Conservation (phyloP, 1,140 invertebrate genomes). For the Choristoneura fumiferana region DNA sequence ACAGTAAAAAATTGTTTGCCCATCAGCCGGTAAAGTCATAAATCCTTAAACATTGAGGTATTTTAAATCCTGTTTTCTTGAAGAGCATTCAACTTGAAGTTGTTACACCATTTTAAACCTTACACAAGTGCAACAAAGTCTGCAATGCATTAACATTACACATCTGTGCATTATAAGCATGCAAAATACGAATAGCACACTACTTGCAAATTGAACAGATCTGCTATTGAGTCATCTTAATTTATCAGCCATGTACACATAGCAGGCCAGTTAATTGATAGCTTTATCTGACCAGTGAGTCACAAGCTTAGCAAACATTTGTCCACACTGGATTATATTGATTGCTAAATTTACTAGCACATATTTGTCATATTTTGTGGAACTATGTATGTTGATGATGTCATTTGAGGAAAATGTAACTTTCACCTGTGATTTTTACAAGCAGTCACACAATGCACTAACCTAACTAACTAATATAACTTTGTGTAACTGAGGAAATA, state of each 20-base stretch:
- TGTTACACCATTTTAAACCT: not conserved
- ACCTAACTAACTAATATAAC: no score
- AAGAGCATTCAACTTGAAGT: no score
- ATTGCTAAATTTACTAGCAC: not conserved
- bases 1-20: no score
- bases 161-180: slow-evolving; percentile 4
- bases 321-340: not conserved
- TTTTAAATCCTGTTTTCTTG: no score
- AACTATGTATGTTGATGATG: slow-evolving; percentile 15
- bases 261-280: slow-evolving; percentile 12
- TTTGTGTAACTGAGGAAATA: no score
- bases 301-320: slow-evolving; percentile 4
- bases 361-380: slow-evolving; percentile 9
- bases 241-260: slow-evolving; percentile 13
- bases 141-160: not conserved
- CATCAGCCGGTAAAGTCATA: no score
- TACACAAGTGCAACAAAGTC: not conserved
- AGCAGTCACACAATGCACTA: no score
- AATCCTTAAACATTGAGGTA: no score
- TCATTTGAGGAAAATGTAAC: slow-evolving; percentile 21
- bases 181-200: slow-evolving; percentile 7
- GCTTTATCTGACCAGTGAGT: slow-evolving; percentile 13
- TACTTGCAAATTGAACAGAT: no score
- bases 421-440: no score
- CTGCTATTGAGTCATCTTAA: slow-evolving; percentile 8